These are phyloP conservation scores for Electrona antarctica DNA, from an alignment of 2,113 vertebrate genomes.

Conservation along the genomic window DNA sequence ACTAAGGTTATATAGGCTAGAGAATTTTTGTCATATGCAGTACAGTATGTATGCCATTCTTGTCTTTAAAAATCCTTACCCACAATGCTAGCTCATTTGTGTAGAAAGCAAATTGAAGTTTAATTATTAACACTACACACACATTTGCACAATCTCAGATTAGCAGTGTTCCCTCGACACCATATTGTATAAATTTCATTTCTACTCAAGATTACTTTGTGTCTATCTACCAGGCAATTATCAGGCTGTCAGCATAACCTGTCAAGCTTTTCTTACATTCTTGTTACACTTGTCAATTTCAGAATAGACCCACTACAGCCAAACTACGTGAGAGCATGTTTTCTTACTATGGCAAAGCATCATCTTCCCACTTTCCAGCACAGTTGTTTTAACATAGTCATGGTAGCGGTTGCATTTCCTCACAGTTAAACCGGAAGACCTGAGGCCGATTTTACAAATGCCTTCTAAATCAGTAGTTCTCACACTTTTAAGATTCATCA, in stretches of 20 bases:
- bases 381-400: not conserved
- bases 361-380: not conserved
- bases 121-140: no score
- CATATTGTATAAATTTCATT: not conserved
- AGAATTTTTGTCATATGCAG: no score
- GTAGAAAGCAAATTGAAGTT: no score
- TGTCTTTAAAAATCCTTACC: no score
- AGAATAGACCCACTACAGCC: slow-evolving; percentile 12
- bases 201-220: slow-evolving; percentile 11
- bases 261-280: not conserved
- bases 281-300: not conserved
- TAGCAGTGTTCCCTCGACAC: no score
- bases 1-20: no score
- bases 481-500: no score
- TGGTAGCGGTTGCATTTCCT: slow-evolving; percentile 24
- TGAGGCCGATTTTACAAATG: no score
- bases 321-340: not conserved
- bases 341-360: not conserved
- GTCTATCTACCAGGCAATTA: not conserved
- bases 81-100: no score
- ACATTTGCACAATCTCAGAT: no score
- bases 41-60: no score
- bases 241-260: slow-evolving; percentile 18
- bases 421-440: not conserved
- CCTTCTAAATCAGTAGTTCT: no score